Evolutionary conservation across 2,888 invertebrate species (phyloP).

Genomic region (Rhabditoides inermis): DNA sequence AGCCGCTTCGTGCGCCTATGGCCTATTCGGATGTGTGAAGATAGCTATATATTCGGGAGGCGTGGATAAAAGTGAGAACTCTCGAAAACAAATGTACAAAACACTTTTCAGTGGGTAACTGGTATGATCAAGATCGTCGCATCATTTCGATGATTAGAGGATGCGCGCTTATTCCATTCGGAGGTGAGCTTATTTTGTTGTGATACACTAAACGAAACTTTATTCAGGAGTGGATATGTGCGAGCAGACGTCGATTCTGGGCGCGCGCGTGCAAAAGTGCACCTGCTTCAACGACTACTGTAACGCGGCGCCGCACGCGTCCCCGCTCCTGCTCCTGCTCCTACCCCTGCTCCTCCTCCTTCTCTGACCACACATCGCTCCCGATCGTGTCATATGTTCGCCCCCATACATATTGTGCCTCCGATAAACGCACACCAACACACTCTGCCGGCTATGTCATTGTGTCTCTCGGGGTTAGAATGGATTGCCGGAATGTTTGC

Average conservation of each 20-base stretch:
- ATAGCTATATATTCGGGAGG: constrained; percentile 29
- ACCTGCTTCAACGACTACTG: no score
- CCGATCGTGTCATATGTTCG: no score
- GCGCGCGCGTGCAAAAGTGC: constrained; percentile 37
- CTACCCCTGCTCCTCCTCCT: no score
- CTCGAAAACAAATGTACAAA: not conserved
- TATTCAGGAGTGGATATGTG: constrained; percentile 45
- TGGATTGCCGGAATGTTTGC: no score
- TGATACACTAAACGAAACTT: no score
- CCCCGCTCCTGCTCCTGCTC: no score
- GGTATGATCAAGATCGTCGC: constrained; percentile 37
- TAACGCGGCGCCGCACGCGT: no score
- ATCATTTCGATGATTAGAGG: constrained; percentile 45
- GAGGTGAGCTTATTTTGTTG: constrained; percentile 17
- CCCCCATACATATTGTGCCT: no score
- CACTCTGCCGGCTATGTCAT: no score
- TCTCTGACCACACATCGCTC: no score
- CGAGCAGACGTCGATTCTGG: constrained; percentile 39
- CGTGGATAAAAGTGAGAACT: constrained; percentile 26
- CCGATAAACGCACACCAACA: no score
- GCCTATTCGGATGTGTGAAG: constrained; percentile 35
- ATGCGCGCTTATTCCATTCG: constrained; percentile 43
- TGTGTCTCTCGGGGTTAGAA: no score
- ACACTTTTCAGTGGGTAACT: constrained; percentile 45
- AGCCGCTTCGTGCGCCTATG: constrained; percentile 29